Conservation (phyloP, 2,797 vertebrate species). For the Sandelia bainsii region DNA sequence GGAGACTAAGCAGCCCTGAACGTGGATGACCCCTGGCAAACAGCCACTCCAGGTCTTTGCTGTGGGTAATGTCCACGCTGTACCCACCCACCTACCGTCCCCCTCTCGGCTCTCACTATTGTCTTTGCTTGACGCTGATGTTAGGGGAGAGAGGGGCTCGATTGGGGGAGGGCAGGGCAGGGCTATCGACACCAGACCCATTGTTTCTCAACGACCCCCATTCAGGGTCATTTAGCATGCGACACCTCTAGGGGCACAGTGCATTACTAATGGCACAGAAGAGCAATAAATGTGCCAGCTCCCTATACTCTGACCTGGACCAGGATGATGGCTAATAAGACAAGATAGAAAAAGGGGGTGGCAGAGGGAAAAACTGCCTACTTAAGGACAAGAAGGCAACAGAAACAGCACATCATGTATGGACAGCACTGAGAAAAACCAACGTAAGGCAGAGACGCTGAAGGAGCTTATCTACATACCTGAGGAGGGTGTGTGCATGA, state of each 20-base stretch:
- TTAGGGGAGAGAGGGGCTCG: slow-evolving; percentile 51
- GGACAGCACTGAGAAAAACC: background rate
- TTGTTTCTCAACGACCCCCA: slow-evolving; percentile 81
- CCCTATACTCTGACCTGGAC: slow-evolving; percentile 34
- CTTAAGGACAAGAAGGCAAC: background rate
- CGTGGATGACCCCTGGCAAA: slow-evolving; percentile 43
- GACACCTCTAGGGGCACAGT: slow-evolving; percentile 81
- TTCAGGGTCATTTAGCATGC: slow-evolving; percentile 85
- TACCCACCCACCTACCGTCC: slow-evolving; percentile 41
- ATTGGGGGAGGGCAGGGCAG: slow-evolving; percentile 71
- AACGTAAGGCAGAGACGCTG: background rate
- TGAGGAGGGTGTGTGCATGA: slow-evolving; percentile 38
- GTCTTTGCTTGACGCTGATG: slow-evolving; percentile 68
- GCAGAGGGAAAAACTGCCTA: slow-evolving; percentile 25
- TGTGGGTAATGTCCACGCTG: slow-evolving; percentile 52
- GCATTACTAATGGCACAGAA: slow-evolving; percentile 74
- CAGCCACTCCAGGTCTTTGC: slow-evolving; percentile 47
- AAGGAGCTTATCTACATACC: slow-evolving; percentile 59
- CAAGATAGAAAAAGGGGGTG: slow-evolving; percentile 4
- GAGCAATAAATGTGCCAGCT: slow-evolving; percentile 77
- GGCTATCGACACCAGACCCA: slow-evolving; percentile 80
- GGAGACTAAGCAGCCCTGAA: slow-evolving; percentile 24
- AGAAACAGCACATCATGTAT: background rate
- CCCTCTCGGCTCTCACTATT: slow-evolving; percentile 54
- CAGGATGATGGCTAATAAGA: slow-evolving; percentile 32